Conservation (phyloP, 2,888 invertebrate genomes). For the Melinopterus prodromus region DNA sequence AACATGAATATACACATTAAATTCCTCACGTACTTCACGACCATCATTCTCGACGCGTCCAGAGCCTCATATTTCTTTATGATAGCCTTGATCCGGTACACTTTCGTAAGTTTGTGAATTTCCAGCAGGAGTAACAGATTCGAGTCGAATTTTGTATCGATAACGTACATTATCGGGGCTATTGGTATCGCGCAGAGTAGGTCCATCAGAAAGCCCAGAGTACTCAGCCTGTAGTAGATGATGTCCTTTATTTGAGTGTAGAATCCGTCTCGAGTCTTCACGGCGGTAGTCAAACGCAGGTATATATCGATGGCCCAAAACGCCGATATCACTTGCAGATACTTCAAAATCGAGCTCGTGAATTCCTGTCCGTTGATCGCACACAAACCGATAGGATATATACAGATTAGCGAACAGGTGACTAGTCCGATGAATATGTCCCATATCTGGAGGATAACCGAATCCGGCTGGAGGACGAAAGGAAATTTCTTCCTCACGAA, state of each 20-base stretch:
- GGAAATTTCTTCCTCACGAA: constrained; percentile 45
- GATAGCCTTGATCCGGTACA: constrained; percentile 26
- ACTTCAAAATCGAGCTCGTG: background rate
- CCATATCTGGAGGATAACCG: constrained; percentile 44
- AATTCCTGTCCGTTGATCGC: constrained; percentile 29
- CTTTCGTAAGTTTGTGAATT: constrained; percentile 29
- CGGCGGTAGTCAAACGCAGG: constrained; percentile 44
- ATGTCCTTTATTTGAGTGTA: constrained; percentile 37
- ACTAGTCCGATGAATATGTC: constrained; percentile 37
- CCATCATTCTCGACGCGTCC: constrained; percentile 23
- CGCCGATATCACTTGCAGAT: constrained; percentile 29
- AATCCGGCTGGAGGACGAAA: constrained; percentile 46
- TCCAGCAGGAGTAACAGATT: constrained; percentile 24
- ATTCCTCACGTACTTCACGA: constrained; percentile 27
- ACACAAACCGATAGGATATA: constrained; percentile 32
- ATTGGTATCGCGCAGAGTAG: constrained; percentile 35
- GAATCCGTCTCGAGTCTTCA: constrained; percentile 41
- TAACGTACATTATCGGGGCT: constrained; percentile 27
- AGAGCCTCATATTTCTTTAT: constrained; percentile 23
- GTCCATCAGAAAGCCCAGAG: constrained; percentile 41
- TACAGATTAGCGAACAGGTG: background rate
- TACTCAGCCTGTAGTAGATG: constrained; percentile 32
- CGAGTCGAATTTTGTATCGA: constrained; percentile 24
- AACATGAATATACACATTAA: constrained; percentile 22
- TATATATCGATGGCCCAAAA: constrained; percentile 45